phyloP scores from a whole-genome alignment of 2,888 invertebrate genomes.

The Pristionchus entomophagus region DNA sequence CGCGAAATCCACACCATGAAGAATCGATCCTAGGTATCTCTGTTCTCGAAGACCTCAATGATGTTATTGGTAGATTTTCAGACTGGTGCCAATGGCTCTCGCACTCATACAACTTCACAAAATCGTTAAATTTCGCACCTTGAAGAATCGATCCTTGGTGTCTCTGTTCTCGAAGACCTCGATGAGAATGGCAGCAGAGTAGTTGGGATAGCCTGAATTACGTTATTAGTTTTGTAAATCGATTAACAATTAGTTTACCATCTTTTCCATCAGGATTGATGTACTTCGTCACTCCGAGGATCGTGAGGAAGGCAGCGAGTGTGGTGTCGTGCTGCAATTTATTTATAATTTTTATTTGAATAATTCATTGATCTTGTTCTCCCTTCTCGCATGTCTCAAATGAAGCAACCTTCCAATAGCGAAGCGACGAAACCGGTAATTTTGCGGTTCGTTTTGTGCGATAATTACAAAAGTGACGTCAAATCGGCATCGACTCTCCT shows the following conservation, averaged over 20 bases:
- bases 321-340: conserved; percentile 63
- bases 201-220: conserved; percentile 58
- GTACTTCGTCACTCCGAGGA: conserved; percentile 51
- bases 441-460: background rate
- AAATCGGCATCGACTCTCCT: no score
- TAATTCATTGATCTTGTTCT: no score
- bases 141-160: background rate
- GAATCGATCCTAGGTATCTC: no score
- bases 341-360: background rate
- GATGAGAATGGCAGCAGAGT: conserved; percentile 59
- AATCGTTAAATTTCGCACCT: background rate
- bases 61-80: no score
- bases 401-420: no score
- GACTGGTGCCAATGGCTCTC: no score
- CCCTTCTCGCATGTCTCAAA: background rate
- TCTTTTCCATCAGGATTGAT: no score
- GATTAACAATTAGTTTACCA: background rate
- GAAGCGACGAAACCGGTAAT: no score
- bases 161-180: conserved; percentile 53
- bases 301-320: conserved; percentile 61
- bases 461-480: no score
- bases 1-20: no score
- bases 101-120: background rate
- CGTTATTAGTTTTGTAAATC: background rate
- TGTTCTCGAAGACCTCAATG: no score